phyloP scores from a whole-genome alignment of 2,113 vertebrate species.

The Cyphomyrus discorhynchus region DNA sequence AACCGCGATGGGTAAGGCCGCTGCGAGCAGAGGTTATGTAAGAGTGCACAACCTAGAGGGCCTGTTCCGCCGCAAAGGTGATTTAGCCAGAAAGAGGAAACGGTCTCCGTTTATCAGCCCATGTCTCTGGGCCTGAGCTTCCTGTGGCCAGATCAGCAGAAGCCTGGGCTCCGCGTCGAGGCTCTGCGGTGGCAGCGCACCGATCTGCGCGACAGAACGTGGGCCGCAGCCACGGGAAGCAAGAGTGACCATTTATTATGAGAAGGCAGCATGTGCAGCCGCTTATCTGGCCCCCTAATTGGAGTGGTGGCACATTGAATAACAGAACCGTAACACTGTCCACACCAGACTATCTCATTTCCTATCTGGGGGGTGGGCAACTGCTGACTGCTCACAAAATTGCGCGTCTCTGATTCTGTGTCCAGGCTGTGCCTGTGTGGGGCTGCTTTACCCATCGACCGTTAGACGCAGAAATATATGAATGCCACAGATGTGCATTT shows the following conservation, averaged over 20 bases:
- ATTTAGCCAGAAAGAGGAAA: conserved; percentile 58
- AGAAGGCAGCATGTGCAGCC: conserved; percentile 26
- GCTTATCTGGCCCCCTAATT: conserved; percentile 41
- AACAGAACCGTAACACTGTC: conserved; percentile 41
- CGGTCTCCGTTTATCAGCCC: conserved; percentile 49
- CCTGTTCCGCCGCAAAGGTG: conserved; percentile 35
- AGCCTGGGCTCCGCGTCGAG: conserved; percentile 21
- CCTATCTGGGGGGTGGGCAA: conserved; percentile 25
- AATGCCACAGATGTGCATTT: not conserved
- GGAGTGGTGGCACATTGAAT: conserved; percentile 49
- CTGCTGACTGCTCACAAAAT: not conserved
- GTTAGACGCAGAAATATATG: not conserved
- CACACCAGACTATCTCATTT: conserved; percentile 31
- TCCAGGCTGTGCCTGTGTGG: not conserved
- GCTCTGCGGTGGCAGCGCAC: conserved; percentile 42
- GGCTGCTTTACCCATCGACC: not conserved
- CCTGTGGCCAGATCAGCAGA: conserved; percentile 53
- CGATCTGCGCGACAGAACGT: conserved; percentile 45
- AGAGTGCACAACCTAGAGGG: conserved; percentile 30
- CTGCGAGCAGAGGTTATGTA: conserved; percentile 19
- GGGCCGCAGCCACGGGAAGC: conserved; percentile 30
- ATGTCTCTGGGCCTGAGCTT: conserved; percentile 47
- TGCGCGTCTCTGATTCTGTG: not conserved
- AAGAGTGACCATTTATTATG: conserved; percentile 49
- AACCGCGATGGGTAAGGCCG: not conserved